Conservation (phyloP, 2,888 invertebrate genomes). For the Agriopis leucophaearia region DNA sequence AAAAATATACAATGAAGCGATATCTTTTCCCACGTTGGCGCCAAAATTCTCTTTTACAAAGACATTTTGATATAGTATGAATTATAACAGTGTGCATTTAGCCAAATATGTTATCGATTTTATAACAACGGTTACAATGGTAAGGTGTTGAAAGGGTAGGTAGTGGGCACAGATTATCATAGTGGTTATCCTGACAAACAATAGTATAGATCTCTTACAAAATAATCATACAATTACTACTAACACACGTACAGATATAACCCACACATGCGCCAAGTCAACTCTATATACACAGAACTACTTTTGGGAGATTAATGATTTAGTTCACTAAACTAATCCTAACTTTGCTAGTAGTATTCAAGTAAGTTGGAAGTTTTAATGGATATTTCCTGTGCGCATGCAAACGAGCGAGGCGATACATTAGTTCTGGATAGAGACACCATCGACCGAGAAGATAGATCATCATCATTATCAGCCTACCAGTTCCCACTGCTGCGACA, state of each 20-base stretch:
- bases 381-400: conserved; percentile 69
- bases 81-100: no score
- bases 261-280: not conserved
- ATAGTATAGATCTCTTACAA: not conserved
- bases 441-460: not conserved
- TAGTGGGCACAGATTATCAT: no score
- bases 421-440: conserved; percentile 30
- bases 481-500: no score
- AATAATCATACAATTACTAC: not conserved
- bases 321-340: conserved; percentile 70
- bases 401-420: conserved; percentile 53
- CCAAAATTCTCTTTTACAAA: no score
- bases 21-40: no score
- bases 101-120: no score
- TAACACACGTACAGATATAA: not conserved
- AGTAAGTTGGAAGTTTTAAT: conserved; percentile 76
- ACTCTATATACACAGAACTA: conserved; percentile 40
- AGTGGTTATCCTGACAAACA: no score
- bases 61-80: no score
- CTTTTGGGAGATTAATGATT: conserved; percentile 76
- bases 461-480: no score
- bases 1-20: no score
- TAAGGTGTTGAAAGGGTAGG: no score
- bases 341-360: conserved; percentile 65
- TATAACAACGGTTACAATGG: no score